Base-by-base conservation (phyloP, 53 echinoderm and acorn worm genomes). In the Holothuria leucospilota region DNA sequence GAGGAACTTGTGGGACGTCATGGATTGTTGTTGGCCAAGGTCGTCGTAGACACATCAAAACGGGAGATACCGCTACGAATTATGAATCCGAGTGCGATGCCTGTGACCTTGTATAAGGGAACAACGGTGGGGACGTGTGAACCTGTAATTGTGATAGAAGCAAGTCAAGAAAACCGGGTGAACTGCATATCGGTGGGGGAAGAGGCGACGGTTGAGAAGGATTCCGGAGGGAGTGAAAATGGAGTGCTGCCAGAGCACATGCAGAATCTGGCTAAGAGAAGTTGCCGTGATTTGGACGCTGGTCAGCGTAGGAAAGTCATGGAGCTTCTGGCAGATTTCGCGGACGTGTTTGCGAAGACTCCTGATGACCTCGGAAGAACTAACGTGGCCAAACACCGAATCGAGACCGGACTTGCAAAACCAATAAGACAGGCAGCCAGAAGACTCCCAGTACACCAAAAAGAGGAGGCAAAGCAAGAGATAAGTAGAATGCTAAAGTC, bases 211-310 rank as follows among this genome's bases (percentile, higher is more conserved):
- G 34, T 34, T 34, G 34, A 34, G 34, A 34, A 34, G 34, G 34
- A 34, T 34, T 34, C 63, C 61, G 39, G 46, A 42, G 83, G 25
- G 0, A 14, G 14, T 24, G 64, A 68, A 59, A 29, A 23, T 10
- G 39, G 29, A 20, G 46, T 51, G 52, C 27, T 88, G 16, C 89
- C 89, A 25, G 89, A 92, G 21, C 82, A 92, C 67, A 27, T 92
- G 82, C 58, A 41, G 71, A 68, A 89, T 77, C 65, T 92, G 46
- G 71, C 58, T 15, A 13, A 86, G 18, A 39, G 26, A n/a, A 39
- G 77, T 52, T 86, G 89, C 34, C 34, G 34, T 28, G 29, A 75
- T 59, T 23, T 63, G 40, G 13, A 20, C 8, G 66, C 53, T 6
- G 59, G 27, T 10, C 49, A 89, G 28, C 63, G 49, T 10, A 18